phyloP scores from a whole-genome alignment of 2,797 vertebrate species.

The Podargus strigoides region DNA sequence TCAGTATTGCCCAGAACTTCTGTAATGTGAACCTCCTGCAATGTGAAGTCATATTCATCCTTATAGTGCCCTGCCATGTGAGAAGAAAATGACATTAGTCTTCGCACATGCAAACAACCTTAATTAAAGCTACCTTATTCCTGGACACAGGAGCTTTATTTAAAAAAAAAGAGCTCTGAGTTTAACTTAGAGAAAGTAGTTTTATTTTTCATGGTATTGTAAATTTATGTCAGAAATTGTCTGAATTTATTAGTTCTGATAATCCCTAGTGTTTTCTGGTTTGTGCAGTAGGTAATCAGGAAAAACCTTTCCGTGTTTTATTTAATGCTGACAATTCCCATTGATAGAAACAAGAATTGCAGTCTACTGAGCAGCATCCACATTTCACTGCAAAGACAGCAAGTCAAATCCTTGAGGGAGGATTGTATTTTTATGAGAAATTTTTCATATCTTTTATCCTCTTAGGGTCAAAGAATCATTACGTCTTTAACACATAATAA shows the following conservation, averaged over 20 bases:
- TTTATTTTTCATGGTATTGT: not conserved
- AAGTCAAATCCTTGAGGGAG: not conserved
- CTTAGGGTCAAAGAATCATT: not conserved
- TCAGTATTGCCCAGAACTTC: not conserved
- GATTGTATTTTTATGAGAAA: not conserved
- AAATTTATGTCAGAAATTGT: not conserved
- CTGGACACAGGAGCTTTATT: not conserved
- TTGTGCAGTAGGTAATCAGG: not conserved
- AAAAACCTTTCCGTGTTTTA: not conserved
- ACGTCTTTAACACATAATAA: not conserved
- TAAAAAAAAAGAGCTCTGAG: not conserved
- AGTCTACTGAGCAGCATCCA: not conserved
- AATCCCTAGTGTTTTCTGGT: not conserved
- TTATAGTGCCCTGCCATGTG: not conserved
- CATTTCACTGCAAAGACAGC: not conserved
- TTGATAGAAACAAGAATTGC: not conserved
- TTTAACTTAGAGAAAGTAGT: not conserved
- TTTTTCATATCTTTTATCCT: slow-evolving; percentile 10
- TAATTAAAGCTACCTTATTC: not conserved
- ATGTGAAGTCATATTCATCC: not conserved
- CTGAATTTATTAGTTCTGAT: not conserved
- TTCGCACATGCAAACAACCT: not conserved
- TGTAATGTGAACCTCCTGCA: not conserved
- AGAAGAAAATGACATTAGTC: not conserved
- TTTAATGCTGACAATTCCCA: not conserved